Evolutionary conservation across 37 sponge, comb jelly and placozoan species (phyloP).

Genomic region (Oopsacas minuta): DNA sequence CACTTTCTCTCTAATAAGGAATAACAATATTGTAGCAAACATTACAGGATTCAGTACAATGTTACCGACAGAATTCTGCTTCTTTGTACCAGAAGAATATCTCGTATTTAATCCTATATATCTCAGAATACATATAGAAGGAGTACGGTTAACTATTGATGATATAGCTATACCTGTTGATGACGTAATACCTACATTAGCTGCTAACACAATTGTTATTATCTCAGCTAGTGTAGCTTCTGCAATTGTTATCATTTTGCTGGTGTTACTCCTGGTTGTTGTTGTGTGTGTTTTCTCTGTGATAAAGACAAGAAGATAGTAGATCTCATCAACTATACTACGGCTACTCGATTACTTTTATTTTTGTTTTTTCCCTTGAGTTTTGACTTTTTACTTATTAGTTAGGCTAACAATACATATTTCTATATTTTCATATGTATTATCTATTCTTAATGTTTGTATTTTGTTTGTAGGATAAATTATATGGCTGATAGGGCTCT

Average conservation of each 20-base stretch:
- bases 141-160: background rate
- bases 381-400: no score
- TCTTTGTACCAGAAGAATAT: background rate
- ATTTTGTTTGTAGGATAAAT: background rate
- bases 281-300: background rate
- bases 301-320: no score
- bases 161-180: background rate
- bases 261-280: background rate
- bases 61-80: background rate
- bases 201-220: background rate
- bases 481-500: background rate
- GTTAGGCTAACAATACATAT: no score
- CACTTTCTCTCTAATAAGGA: background rate
- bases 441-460: no score
- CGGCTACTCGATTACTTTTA: no score
- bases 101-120: background rate
- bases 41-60: background rate
- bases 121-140: background rate
- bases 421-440: no score
- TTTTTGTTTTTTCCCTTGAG: no score
- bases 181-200: background rate
- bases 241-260: background rate
- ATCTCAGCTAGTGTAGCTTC: background rate
- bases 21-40: background rate
- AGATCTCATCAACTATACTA: no score